These are phyloP conservation scores for Notarius quadriscutis DNA, from an alignment of 2,113 vertebrate species.

Conservation along the genomic window DNA sequence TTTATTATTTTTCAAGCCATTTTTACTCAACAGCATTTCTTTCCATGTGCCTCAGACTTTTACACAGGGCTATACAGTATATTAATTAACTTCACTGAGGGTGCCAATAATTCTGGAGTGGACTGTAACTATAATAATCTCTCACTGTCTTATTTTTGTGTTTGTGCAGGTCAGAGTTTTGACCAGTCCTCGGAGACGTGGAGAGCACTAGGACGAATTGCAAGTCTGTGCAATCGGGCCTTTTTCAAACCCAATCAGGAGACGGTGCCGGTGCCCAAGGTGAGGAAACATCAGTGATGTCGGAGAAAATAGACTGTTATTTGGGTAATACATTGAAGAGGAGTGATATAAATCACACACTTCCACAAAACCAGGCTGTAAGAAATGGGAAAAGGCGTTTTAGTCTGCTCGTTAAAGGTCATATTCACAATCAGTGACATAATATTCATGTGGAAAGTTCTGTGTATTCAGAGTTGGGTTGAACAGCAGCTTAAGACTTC, in stretches of 20 bases:
- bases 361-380: background rate
- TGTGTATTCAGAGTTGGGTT: background rate
- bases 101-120: background rate
- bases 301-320: background rate
- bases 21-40: too few species aligned
- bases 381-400: background rate
- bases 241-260: conserved; percentile 89
- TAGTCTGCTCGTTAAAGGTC: background rate
- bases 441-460: background rate
- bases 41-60: too few species aligned
- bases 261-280: conserved; percentile 80
- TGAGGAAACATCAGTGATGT: background rate
- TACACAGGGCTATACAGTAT: background rate
- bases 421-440: background rate
- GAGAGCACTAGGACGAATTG: conserved; percentile 79
- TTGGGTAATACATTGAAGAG: background rate
- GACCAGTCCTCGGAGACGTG: conserved; percentile 89
- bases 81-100: background rate
- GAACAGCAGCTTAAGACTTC: too few species aligned
- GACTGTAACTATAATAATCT: conserved; percentile 40
- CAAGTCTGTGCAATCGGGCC: conserved; percentile 85
- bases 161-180: conserved; percentile 80
- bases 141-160: conserved; percentile 44
- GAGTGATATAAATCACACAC: background rate
- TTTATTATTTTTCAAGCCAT: too few species aligned